Evolutionary conservation across 2,888 invertebrate genomes (phyloP).

Genomic region (Calliopum simillimum): DNA sequence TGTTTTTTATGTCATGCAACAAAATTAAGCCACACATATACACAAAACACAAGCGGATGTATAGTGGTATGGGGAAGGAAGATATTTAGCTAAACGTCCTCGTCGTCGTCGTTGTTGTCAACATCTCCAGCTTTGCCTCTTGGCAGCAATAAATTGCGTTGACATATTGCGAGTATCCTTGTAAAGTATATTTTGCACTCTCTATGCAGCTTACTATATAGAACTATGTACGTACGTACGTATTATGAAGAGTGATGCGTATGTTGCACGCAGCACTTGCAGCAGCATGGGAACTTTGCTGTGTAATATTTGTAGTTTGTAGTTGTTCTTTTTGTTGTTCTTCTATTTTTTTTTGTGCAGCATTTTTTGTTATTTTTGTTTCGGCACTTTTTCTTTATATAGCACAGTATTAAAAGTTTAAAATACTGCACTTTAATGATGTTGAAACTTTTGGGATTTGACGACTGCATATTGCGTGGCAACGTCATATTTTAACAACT

Average conservation of each 20-base stretch:
- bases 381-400: background rate
- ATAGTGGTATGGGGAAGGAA: too few species aligned
- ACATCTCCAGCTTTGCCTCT: constrained; percentile 2
- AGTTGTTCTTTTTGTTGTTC: too few species aligned
- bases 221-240: background rate
- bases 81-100: too few species aligned
- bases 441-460: constrained; percentile 10
- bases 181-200: constrained; percentile 10
- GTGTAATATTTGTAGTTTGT: background rate
- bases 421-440: constrained; percentile 4
- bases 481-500: constrained; percentile 4
- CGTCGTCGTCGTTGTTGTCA: too few species aligned
- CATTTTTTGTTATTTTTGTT: background rate
- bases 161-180: constrained; percentile 12
- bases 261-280: constrained; percentile 2
- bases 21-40: too few species aligned
- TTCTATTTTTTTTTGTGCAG: background rate
- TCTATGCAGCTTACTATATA: background rate
- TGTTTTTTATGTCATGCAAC: too few species aligned
- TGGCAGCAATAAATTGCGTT: constrained; percentile 31
- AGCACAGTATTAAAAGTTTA: constrained; percentile 6
- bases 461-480: constrained; percentile 3
- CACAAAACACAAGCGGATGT: too few species aligned
- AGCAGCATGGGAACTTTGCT: background rate
- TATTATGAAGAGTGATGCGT: background rate